Conservation (phyloP, 2,888 invertebrate species). For the Tetragonula carbonaria region DNA sequence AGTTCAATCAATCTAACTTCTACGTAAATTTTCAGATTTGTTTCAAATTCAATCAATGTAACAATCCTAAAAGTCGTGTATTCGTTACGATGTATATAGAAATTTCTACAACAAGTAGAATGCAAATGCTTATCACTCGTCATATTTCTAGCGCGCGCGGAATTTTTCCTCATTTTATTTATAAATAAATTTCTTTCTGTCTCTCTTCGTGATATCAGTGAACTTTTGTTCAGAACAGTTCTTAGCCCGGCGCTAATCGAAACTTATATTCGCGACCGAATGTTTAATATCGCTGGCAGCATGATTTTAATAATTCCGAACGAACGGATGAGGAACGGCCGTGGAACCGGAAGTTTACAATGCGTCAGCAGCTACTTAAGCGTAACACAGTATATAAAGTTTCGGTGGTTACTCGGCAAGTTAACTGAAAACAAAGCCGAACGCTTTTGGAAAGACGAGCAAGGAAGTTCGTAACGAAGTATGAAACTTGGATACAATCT, state of each 20-base stretch:
- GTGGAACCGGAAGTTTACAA: constrained; percentile 56
- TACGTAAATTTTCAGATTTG: no score
- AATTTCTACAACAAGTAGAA: no score
- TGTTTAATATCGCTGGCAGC: constrained; percentile 1
- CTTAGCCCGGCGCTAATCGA: background rate
- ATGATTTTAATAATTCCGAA: constrained; percentile 28
- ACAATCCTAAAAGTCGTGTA: no score
- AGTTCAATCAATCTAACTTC: no score
- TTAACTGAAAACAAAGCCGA: constrained; percentile 75
- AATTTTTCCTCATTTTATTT: no score
- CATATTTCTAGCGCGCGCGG: no score
- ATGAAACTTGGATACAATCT: constrained; percentile 65
- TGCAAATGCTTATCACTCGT: no score
- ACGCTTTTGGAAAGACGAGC: constrained; percentile 65
- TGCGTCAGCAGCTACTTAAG: constrained; percentile 61
- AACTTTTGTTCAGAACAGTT: no score
- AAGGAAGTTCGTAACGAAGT: constrained; percentile 69
- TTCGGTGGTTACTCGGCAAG: constrained; percentile 62
- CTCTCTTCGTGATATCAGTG: background rate
- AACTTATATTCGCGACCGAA: background rate
- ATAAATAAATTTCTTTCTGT: background rate
- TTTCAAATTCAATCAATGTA: no score
- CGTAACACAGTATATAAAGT: constrained; percentile 58
- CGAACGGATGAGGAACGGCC: constrained; percentile 35
- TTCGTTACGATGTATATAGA: no score